phyloP scores from a whole-genome alignment of 2,888 invertebrate genomes.

The Cryptophagus acutangulus region DNA sequence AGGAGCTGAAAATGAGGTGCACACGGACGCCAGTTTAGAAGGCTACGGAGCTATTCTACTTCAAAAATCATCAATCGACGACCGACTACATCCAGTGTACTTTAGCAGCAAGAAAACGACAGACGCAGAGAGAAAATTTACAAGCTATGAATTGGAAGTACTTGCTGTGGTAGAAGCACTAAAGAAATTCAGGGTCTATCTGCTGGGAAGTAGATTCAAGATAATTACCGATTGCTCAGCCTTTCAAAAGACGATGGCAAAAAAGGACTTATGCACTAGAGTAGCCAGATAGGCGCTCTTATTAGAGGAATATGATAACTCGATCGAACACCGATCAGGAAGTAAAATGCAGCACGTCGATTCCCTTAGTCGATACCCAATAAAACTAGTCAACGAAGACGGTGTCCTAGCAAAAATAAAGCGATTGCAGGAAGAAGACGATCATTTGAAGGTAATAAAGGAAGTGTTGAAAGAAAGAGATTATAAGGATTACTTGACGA shows the following conservation, averaged over 20 bases:
- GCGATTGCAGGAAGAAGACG: background rate
- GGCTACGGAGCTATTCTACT: conserved; percentile 14
- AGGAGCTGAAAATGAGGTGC: background rate
- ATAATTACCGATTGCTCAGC: conserved; percentile 33
- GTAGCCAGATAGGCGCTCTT: conserved; percentile 22
- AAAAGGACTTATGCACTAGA: conserved; percentile 23
- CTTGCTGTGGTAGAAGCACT: conserved; percentile 31
- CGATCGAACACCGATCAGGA: conserved; percentile 26
- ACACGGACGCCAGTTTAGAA: conserved; percentile 14
- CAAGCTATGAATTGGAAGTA: conserved; percentile 36
- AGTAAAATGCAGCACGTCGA: conserved; percentile 26
- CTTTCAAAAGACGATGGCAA: conserved; percentile 31
- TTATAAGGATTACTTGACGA: conserved; percentile 7
- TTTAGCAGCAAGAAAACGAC: conserved; percentile 11
- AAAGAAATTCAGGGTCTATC: background rate
- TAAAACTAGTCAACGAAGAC: background rate
- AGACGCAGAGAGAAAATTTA: conserved; percentile 19
- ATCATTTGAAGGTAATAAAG: background rate
- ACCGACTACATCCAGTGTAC: conserved; percentile 8
- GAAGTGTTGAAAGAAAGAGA: background rate
- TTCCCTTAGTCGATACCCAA: conserved; percentile 23
- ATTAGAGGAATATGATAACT: conserved; percentile 24
- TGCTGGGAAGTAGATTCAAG: background rate
- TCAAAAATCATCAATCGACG: conserved; percentile 1
- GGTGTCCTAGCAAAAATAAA: background rate